Evolutionary conservation across 2,888 invertebrate species (phyloP).

Genomic region (Troglohyphantes excavatus): DNA sequence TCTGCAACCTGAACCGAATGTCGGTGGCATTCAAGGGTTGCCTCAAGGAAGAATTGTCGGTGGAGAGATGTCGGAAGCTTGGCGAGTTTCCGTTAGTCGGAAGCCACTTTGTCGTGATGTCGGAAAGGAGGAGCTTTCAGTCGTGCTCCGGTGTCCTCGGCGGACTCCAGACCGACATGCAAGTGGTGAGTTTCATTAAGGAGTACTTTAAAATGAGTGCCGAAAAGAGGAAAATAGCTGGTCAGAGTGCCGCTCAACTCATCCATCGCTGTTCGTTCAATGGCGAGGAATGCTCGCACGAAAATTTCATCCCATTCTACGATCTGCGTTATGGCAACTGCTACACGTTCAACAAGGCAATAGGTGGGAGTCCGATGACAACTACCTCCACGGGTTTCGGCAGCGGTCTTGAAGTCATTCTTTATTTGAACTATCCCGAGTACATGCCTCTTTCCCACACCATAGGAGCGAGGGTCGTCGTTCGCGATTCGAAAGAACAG

Average conservation of each 20-base stretch:
- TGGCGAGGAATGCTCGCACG: not conserved
- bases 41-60: not conserved
- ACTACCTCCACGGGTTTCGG: not conserved
- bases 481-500: not conserved
- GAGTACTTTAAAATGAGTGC: not conserved
- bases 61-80: not conserved
- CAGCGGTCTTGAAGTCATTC: not conserved
- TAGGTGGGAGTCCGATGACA: not conserved
- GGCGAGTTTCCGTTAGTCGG: not conserved
- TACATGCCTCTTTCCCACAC: not conserved
- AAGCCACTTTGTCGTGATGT: not conserved
- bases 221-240: too few species aligned
- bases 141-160: not conserved
- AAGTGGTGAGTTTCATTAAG: not conserved
- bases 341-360: not conserved
- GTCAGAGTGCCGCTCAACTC: too few species aligned
- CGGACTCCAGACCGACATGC: too few species aligned
- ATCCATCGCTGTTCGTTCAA: not conserved
- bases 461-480: not conserved
- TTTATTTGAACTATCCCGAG: not conserved
- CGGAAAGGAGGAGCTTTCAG: not conserved
- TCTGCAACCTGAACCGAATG: constrained; percentile 3
- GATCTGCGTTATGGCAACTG: not conserved
- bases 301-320: not conserved
- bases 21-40: not conserved